phyloP scores from a whole-genome alignment of 2,888 invertebrate genomes.

The Drosophila conformis region DNA sequence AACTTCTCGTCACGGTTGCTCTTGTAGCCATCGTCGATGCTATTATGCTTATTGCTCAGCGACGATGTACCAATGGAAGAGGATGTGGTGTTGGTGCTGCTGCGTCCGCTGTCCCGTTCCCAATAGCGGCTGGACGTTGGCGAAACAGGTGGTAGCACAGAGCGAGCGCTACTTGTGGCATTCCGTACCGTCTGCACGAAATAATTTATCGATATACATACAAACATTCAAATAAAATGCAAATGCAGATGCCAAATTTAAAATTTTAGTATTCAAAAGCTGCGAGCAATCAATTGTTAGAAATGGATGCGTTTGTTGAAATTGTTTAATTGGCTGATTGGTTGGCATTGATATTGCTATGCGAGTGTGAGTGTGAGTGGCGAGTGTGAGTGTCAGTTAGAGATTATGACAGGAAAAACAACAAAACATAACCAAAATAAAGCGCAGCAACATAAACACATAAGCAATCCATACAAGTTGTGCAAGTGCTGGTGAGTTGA shows the following conservation, averaged over 20 bases:
- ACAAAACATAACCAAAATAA: slow-evolving; percentile 11
- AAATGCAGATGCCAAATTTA: slow-evolving; percentile 30
- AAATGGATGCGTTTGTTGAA: slow-evolving; percentile 41
- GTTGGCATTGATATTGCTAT: slow-evolving; percentile 20
- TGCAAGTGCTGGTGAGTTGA: slow-evolving; percentile 9
- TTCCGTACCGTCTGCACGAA: slow-evolving; percentile 72
- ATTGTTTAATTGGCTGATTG: slow-evolving; percentile 8
- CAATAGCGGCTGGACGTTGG: slow-evolving; percentile 83
- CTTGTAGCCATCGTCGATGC: slow-evolving; percentile 72
- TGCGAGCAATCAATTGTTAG: slow-evolving; percentile 50
- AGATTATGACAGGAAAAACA: slow-evolving; percentile 10
- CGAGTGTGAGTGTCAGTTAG: slow-evolving; percentile 2
- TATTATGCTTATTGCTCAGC: slow-evolving; percentile 68
- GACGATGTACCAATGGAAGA: slow-evolving; percentile 70
- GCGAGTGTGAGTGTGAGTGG: slow-evolving; percentile 10
- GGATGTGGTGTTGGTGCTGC: slow-evolving; percentile 67
- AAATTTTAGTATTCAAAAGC: slow-evolving; percentile 42
- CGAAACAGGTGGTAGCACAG: slow-evolving; percentile 83
- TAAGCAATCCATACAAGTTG: slow-evolving; percentile 7
- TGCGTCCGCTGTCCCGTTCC: slow-evolving; percentile 81
- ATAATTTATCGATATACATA: slow-evolving; percentile 16
- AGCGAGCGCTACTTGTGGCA: slow-evolving; percentile 67
- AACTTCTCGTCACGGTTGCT: slow-evolving; percentile 79
- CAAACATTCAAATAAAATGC: neutral
- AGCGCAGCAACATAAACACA: slow-evolving; percentile 17